Evolutionary conservation across 1,140 invertebrate genomes (phyloP).

Genomic region (Sitophilus oryzae): DNA sequence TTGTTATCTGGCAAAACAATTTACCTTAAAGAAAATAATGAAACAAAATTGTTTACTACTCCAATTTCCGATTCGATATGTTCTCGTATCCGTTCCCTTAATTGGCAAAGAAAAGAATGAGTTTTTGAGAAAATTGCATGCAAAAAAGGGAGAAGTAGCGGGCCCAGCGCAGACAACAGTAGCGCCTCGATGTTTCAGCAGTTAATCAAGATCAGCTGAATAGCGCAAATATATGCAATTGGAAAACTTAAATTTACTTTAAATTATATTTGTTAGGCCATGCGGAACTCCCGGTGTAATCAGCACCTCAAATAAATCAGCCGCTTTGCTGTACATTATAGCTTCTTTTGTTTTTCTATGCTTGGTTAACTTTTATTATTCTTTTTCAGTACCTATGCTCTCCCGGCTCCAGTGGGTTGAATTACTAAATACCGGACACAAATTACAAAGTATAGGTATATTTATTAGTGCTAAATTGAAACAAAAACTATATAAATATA

Average conservation of each 20-base stretch:
- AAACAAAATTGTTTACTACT: no score
- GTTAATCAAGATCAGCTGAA: constrained; percentile 9
- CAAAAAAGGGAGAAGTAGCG: constrained; percentile 1
- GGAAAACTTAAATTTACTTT: constrained; percentile 25
- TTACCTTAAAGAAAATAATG: no score
- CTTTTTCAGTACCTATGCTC: constrained; percentile 17
- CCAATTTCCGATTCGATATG: no score
- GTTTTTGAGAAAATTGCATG: background rate
- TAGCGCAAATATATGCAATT: constrained; percentile 10
- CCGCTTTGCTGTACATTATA: constrained; percentile 21
- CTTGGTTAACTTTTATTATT: constrained; percentile 24
- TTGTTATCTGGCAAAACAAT: no score
- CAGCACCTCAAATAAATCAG: constrained; percentile 26
- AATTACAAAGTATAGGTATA: no score
- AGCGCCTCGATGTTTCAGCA: constrained; percentile 6
- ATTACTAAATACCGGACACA: no score
- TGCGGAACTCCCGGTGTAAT: constrained; percentile 26
- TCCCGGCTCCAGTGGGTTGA: background rate
- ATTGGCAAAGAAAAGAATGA: background rate
- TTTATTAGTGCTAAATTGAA: no score
- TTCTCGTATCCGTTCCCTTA: background rate
- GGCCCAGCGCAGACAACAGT: no score
- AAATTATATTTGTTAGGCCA: constrained; percentile 27
- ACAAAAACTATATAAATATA: no score
- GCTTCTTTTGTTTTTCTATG: constrained; percentile 22